Evolutionary conservation across 2,113 vertebrate genomes (phyloP), one percentile per base, ranked within the genome.

Genomic region (Toxotes chatareus): DNA sequence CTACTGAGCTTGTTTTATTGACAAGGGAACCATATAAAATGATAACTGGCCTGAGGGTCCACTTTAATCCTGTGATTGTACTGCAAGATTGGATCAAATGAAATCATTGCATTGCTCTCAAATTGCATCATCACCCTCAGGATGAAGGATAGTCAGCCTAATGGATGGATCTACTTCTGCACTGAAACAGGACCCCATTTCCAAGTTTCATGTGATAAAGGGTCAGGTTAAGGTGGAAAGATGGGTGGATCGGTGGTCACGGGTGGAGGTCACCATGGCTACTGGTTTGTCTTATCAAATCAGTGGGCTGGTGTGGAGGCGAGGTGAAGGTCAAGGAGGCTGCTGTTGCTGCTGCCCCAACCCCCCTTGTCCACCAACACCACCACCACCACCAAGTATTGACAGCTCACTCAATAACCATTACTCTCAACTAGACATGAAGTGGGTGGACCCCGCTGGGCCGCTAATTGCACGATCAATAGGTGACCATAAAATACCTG

Each of bases 341-440:
- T 68, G 27, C 60, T 59, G 46, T 75, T 76, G 21, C 67, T 66
- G 14, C 67, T 75, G 19, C 40, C 61, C 82, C 61, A 32, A 12
- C 31, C 19, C 11, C 47, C 12, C 2, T 1, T 0, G 1, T 23
- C 40, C 73, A n/a, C 49, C 49, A 21, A 1, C 16, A 55, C 4
- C 49, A 60, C 51, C 72, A n/a, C 66, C 51, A 76, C 68, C 88
- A 93, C 27, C 27, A 27, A 27, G 27, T 27, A 27, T 91, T 82
- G 90, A 92, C 92, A 91, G 83, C 64, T 84, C 87, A 90, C 83
- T 94, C 93, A 92, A 92, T 93, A 92, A 86, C 89, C 91, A 93
- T 93, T 94, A 92, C 89, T 93, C 89, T 91, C 80, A 83, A 88
- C 80, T 83, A 80, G 89, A 93, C 89, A 87, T 86, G 89, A 80